Percentiles rank a stretch among this genome's conserved stretches.
Conservation (phyloP, 2,797 vertebrate genomes). For the Micropoecilia bifurca region DNA sequence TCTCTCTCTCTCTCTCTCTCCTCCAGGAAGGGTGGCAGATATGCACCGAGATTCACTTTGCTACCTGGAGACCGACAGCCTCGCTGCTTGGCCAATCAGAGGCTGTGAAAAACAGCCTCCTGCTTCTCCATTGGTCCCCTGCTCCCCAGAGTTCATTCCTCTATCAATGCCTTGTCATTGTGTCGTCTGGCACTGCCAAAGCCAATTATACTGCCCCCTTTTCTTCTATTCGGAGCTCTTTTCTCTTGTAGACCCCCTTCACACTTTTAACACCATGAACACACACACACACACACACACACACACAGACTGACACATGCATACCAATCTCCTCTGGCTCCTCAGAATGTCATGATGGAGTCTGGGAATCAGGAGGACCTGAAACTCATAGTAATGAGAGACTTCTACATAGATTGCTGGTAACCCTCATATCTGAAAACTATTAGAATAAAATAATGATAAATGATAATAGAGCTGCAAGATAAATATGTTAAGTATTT, state of each 20-base stretch:
- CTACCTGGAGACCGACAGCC: conserved; percentile 84
- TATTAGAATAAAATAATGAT: neutral
- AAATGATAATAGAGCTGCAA: neutral
- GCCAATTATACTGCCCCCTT: conserved; percentile 72
- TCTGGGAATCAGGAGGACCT: conserved; percentile 60
- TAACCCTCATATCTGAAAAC: neutral
- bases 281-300: conserved; percentile 42
- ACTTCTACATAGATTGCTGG: conserved; percentile 19
- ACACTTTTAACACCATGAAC: conserved; percentile 42
- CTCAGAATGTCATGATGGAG: conserved; percentile 56
- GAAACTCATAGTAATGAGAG: conserved; percentile 63
- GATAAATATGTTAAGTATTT: neutral
- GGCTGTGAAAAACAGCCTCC: conserved; percentile 68
- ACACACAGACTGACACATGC: conserved; percentile 37
- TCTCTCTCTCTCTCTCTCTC: neutral
- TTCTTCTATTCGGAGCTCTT: conserved; percentile 64
- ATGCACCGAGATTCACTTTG: conserved; percentile 72
- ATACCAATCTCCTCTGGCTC: conserved; percentile 49
- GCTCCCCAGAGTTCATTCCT: conserved; percentile 70
- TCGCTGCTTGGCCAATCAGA: conserved; percentile 75
- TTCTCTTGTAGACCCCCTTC: conserved; percentile 59
- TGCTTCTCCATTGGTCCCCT: conserved; percentile 69
- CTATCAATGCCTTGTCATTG: conserved; percentile 76
- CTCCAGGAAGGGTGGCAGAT: conserved; percentile 62
- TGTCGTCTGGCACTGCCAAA: conserved; percentile 71